Percentiles rank a stretch among this genome's conserved stretches.
Evolutionary conservation across 2,797 vertebrate species (phyloP).

Genomic region (Champsocephalus esox): DNA sequence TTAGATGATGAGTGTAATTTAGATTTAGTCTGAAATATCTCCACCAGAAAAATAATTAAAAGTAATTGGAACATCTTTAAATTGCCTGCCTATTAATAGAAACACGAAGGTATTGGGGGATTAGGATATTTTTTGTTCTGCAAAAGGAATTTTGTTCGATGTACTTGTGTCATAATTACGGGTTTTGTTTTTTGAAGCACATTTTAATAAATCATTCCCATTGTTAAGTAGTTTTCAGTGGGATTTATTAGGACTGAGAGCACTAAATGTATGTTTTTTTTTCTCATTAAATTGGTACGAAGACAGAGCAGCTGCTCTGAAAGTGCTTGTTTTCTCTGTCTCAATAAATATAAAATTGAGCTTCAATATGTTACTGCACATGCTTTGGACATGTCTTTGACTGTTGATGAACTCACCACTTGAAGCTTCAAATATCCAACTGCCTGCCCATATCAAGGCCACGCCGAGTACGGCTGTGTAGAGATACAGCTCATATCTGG

Average conservation of each 20-base stretch:
- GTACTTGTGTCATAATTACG: background rate
- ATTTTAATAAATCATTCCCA: background rate
- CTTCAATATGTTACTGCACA: background rate
- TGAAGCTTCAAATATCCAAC: constrained; percentile 92
- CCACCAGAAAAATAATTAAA: constrained; percentile 37
- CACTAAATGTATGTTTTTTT: background rate
- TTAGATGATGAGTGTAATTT: constrained; percentile 13
- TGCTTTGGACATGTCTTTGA: constrained; percentile 24
- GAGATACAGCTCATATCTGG: constrained; percentile 91
- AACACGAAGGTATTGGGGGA: constrained; percentile 5
- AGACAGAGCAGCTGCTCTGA: background rate
- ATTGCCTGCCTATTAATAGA: constrained; percentile 49
- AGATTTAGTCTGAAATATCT: constrained; percentile 12
- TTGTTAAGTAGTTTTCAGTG: background rate
- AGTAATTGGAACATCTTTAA: constrained; percentile 52
- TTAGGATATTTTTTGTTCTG: constrained; percentile 7
- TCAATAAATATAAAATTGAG: background rate
- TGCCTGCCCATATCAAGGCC: constrained; percentile 90
- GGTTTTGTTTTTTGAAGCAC: background rate
- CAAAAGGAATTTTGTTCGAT: constrained; percentile 17
- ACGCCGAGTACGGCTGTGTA: constrained; percentile 88
- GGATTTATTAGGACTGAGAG: background rate
- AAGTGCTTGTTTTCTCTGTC: background rate
- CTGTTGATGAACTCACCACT: constrained; percentile 84
- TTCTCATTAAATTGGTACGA: background rate